Conservation (phyloP, 2,113 vertebrate species). For the Apaloderma vittatum region DNA sequence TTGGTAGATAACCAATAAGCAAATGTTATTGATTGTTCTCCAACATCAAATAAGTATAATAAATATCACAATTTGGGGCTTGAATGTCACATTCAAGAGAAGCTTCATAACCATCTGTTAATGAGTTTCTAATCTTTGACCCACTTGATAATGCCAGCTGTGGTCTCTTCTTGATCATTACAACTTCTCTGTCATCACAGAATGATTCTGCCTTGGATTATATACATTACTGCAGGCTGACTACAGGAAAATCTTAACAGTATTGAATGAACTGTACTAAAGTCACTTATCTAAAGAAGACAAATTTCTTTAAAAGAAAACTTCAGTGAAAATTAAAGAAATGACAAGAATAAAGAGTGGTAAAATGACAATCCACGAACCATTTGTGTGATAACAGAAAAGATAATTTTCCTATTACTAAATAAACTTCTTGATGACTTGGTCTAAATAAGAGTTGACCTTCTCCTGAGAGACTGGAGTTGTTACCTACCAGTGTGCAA, state of each 20-base stretch:
- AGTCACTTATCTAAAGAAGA: neutral
- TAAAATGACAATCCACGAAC: neutral
- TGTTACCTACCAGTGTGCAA: neutral
- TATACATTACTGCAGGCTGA: neutral
- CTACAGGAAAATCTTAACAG: neutral
- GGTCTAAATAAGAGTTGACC: neutral
- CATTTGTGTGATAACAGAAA: neutral
- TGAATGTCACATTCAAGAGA: slow-evolving; percentile 5
- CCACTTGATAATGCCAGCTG: neutral
- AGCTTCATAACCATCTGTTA: slow-evolving; percentile 26
- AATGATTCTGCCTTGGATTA: slow-evolving; percentile 20
- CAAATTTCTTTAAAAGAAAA: neutral
- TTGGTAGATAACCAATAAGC: slow-evolving; percentile 38
- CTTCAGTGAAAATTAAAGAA: neutral
- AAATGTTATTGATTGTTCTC: slow-evolving; percentile 49
- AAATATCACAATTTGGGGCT: slow-evolving; percentile 38
- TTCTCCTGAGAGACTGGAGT: neutral
- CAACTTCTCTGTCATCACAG: neutral
- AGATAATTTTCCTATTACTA: neutral
- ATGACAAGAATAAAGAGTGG: neutral
- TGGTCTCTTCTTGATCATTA: slow-evolving; percentile 1
- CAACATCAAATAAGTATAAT: slow-evolving; percentile 41
- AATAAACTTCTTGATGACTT: neutral
- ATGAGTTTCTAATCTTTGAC: slow-evolving; percentile 49
- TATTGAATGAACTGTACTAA: neutral